A percentile compares a stretch with the other conserved stretches of the same genome.
Conservation (phyloP, 2,797 vertebrate species). For the Danio aesculapii region DNA sequence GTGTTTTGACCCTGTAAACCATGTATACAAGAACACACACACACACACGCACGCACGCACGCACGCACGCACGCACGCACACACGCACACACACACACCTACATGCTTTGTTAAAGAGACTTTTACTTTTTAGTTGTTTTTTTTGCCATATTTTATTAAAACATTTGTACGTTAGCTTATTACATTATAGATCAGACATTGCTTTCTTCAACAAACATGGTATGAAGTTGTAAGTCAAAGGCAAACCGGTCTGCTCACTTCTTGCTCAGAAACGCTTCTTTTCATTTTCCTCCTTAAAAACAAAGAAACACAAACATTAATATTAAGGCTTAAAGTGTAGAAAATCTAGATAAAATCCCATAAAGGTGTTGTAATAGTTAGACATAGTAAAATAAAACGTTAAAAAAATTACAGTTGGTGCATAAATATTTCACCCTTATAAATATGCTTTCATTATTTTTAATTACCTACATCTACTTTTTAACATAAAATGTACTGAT, state of each 20-base stretch:
- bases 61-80: no score
- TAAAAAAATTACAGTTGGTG: no score
- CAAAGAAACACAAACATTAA: slow-evolving; percentile 22
- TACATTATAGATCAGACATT: not conserved
- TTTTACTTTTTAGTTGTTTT: not conserved
- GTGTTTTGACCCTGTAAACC: no score
- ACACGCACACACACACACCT: no score
- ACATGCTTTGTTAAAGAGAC: no score
- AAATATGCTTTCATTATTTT: not conserved
- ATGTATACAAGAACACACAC: no score
- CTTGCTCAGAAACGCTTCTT: slow-evolving; percentile 49
- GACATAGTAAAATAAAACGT: not conserved
- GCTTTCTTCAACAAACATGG: not conserved
- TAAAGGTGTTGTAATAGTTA: not conserved
- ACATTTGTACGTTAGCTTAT: not conserved
- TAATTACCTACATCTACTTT: not conserved
- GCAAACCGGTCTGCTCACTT: not conserved
- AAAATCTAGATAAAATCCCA: not conserved
- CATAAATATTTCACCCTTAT: not conserved
- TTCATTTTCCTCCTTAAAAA: slow-evolving; percentile 52
- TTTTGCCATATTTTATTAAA: slow-evolving; percentile 27
- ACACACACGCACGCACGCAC: no score
- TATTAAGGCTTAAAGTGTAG: not conserved
- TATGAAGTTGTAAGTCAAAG: not conserved
- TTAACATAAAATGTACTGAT: not conserved